Base-by-base conservation (phyloP, 2,888 invertebrate species). In the Epistrophe grossulariae region DNA sequence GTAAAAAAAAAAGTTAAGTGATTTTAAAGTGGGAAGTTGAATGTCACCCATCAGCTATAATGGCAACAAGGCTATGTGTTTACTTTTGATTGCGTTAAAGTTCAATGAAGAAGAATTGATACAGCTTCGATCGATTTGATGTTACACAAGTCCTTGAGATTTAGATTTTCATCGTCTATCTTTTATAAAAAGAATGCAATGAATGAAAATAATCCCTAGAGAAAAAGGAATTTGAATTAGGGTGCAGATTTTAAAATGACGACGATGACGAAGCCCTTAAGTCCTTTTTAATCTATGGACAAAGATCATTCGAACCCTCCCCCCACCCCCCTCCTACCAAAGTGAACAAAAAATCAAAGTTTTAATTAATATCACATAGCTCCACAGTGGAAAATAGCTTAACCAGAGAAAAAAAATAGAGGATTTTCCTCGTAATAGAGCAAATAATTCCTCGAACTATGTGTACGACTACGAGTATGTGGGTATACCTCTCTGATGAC, bases 291-390 rank as follows among this genome's bases (percentile, higher is more conserved):
- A 60, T 40, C 19, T 11, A 38, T 15, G 5, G 0, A 15, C 38
- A 24, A 17, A 11, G n/a, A 24, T 40, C 11, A 28, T 55, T 55
- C 10, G 9, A 19, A 19, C 4, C 11, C 28, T 8, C 0, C 10
- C 8, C 19, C 35, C 4, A 19, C 15, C 4, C 11, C 28, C 4
- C 0, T 6, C 8, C 19, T 19, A 6, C 15, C n/a, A 24, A 35
- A 76, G 60, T 43, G 72, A 6, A 0, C 0, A 78, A 78, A 78
- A 40, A 43, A 55, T 59, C 45, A 19, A 85, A 81, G 64, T 81
- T 81, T 79, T 79, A 78, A 81, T 78, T 85, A 81, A 79, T 81
- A 62, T 79, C 57, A 62, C 19, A 60, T 13, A 72, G 19, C 2
- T 7, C 2, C 66, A 17, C 11, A 35, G 35, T 10, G 28, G 17